These are phyloP conservation scores for Microchrysa polita DNA, from an alignment of 2,888 invertebrate species.

Conservation along the genomic window DNA sequence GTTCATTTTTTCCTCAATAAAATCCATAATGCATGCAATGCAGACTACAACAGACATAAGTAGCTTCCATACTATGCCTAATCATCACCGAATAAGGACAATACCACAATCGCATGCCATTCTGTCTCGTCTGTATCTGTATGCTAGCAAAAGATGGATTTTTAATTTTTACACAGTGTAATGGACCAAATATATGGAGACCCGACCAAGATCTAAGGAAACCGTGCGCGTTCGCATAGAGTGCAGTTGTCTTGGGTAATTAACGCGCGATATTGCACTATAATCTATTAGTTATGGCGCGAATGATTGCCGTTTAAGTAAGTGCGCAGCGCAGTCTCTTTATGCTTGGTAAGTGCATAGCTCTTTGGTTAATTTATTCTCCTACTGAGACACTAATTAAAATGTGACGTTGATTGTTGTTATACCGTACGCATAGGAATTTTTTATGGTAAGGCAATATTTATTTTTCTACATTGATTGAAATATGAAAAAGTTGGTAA, in stretches of 20 bases:
- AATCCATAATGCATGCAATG: too few relatives aligned
- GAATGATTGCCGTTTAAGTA: slow-evolving; percentile 16
- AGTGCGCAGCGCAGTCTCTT: background rate
- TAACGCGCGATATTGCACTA: slow-evolving; percentile 12
- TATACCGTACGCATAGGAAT: background rate
- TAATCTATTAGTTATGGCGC: slow-evolving; percentile 25
- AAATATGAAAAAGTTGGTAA: too few relatives aligned
- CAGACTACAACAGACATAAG: too few relatives aligned
- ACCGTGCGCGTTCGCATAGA: background rate
- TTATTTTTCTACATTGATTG: too few relatives aligned
- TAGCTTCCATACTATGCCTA: too few relatives aligned
- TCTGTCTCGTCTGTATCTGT: background rate
- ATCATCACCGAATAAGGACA: slow-evolving; percentile 1
- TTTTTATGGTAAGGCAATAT: background rate
- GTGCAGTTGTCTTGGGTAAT: slow-evolving; percentile 7
- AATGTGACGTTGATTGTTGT: slow-evolving; percentile 3
- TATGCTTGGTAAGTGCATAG: background rate
- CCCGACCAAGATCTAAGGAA: too few relatives aligned
- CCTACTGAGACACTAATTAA: slow-evolving; percentile 14
- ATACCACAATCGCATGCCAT: background rate
- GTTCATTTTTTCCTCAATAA: too few relatives aligned
- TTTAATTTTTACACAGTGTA: background rate
- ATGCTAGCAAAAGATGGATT: background rate
- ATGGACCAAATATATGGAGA: too few relatives aligned
- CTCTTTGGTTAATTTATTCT: slow-evolving; percentile 2